A percentile compares a stretch with the other conserved stretches of the same genome.
phyloP scores from a whole-genome alignment of 2,113 vertebrate species.

The Nansenia antarctica region DNA sequence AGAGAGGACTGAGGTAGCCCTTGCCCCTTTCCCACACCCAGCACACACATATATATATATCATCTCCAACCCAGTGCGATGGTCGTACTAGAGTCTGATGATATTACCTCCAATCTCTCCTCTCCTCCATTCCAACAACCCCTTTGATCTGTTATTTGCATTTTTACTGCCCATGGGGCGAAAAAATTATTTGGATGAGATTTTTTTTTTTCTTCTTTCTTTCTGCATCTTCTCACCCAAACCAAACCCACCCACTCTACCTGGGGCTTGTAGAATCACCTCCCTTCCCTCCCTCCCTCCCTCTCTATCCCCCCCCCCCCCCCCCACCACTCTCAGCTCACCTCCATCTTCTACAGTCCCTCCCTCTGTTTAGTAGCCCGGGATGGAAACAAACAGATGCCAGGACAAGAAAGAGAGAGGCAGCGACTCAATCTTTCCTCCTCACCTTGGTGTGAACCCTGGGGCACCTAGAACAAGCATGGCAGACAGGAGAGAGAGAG shows the following conservation, averaged over 20 bases:
- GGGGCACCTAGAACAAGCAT: conserved; percentile 3
- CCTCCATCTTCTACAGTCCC: conserved; percentile 29
- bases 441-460: conserved; percentile 52
- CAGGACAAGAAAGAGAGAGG: conserved; percentile 29
- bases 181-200: conserved; percentile 81
- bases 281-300: conserved; percentile 11
- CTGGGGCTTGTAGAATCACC: conserved; percentile 65
- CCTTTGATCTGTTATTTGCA: conserved; percentile 84
- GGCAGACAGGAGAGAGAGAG: not conserved
- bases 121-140: conserved; percentile 71
- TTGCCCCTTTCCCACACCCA: conserved; percentile 63
- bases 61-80: conserved; percentile 50
- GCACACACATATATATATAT: too few species aligned
- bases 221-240: conserved; percentile 58
- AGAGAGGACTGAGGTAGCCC: conserved; percentile 64
- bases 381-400: conserved; percentile 71
- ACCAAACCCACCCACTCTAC: conserved; percentile 47
- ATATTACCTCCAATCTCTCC: conserved; percentile 74
- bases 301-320: conserved; percentile 6
- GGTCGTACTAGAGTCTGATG: conserved; percentile 65
- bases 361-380: conserved; percentile 60
- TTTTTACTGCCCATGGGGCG: conserved; percentile 74
- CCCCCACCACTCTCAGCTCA: conserved; percentile 33
- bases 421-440: conserved; percentile 26
- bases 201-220: conserved; percentile 57